Percentiles rank a stretch among this genome's conserved stretches.
phyloP scores from a whole-genome alignment of 1,140 invertebrate species.

The Procambarus virginalis region DNA sequence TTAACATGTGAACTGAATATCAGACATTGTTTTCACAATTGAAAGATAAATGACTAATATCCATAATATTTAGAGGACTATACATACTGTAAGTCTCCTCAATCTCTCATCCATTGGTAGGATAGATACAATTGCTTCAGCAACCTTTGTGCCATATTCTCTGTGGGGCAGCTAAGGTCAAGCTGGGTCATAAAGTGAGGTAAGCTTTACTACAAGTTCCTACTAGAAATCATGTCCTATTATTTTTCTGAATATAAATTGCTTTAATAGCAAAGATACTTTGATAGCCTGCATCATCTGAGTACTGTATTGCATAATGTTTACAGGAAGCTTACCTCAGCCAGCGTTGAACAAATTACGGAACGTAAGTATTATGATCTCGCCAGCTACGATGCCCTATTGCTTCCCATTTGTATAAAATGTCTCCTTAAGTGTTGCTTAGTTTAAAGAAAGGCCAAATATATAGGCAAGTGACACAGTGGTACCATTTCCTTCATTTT shows the following conservation, averaged over 20 bases:
- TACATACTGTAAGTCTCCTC: not conserved
- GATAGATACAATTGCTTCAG: slow-evolving; percentile 25
- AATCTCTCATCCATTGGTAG: slow-evolving; percentile 10
- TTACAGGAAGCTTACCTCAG: not conserved
- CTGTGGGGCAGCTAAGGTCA: slow-evolving; percentile 37
- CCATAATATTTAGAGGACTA: not conserved
- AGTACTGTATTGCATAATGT: not conserved
- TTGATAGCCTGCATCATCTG: not conserved
- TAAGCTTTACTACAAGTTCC: slow-evolving; percentile 39
- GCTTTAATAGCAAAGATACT: not conserved
- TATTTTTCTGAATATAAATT: slow-evolving; percentile 6
- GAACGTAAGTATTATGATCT: slow-evolving; percentile 33
- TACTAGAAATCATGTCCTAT: not conserved
- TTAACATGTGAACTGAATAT: not conserved
- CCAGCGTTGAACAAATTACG: slow-evolving; percentile 8
- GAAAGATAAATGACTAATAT: slow-evolving; percentile 1
- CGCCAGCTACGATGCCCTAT: slow-evolving; percentile 27
- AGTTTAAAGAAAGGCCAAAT: slow-evolving; percentile 18
- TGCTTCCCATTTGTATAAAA: slow-evolving; percentile 41
- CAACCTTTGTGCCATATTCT: slow-evolving; percentile 50
- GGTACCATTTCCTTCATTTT: slow-evolving; percentile 20
- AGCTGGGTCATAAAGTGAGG: slow-evolving; percentile 28
- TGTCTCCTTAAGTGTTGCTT: slow-evolving; percentile 24
- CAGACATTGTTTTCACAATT: not conserved
- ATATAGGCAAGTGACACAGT: slow-evolving; percentile 25